These are phyloP conservation scores for Perca flavescens DNA, from an alignment of 2,113 vertebrate species.

Conservation along the genomic window DNA sequence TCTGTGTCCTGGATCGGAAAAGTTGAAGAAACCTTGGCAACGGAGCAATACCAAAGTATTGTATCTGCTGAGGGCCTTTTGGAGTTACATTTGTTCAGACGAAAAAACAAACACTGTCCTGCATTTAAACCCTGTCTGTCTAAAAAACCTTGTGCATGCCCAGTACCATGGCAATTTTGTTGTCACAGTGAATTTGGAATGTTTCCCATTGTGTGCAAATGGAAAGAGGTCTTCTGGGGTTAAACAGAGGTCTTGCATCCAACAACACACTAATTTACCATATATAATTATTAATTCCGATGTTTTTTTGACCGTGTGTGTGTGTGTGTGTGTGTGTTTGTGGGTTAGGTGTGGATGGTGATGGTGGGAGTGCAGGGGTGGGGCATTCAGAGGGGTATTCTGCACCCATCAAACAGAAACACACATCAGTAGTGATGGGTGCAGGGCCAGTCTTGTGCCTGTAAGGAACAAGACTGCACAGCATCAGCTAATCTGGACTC, in stretches of 20 bases:
- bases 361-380: conserved; percentile 9
- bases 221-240: conserved; percentile 24
- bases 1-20: conserved; percentile 20
- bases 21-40: conserved; percentile 53
- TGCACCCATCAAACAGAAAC: conserved; percentile 46
- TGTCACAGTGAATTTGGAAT: conserved; percentile 14
- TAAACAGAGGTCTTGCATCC: conserved; percentile 33
- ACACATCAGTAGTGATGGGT: conserved; percentile 47
- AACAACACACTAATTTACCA: conserved; percentile 35
- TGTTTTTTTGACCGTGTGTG: conserved; percentile 17
- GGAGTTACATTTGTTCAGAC: neutral
- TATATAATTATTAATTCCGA: conserved; percentile 35
- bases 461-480: conserved; percentile 40
- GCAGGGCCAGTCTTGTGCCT: conserved; percentile 34
- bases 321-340: conserved; percentile 3
- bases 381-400: conserved; percentile 28
- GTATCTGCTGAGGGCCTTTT: conserved; percentile 37
- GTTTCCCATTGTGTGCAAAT: conserved; percentile 15
- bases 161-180: neutral
- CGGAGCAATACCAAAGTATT: conserved; percentile 24
- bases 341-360: neutral
- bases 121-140: conserved; percentile 21
- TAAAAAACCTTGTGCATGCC: neutral
- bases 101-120: conserved; percentile 18
- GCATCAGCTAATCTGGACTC: conserved; percentile 23